Base-by-base conservation (phyloP, 2,888 invertebrate species). In the Azorinus chamasolen region DNA sequence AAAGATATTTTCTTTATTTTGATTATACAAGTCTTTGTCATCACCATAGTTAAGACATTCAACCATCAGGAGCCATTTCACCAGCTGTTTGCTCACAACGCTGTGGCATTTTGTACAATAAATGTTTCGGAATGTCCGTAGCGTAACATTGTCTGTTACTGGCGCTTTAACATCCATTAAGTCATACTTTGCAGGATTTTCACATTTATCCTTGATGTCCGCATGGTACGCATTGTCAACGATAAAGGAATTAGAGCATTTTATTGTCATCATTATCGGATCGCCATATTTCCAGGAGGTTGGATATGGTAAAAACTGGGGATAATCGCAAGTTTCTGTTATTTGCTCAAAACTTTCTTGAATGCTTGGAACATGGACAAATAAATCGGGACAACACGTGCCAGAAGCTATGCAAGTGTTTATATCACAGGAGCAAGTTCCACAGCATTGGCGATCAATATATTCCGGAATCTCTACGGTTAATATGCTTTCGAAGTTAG, bases 311-410 rank as follows among this genome's bases (percentile, higher is more conserved):
- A 32, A 10, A 32, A 32, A 32, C 5, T 32, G 32, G 4, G 32
- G 5, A 10, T 32, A 32, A 5, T 37, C 18, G 37, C 54, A 54
- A 1, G 20, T 14, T 14, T 16, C 54, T 18, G 10, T 54, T 8
- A 14, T 54, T 3, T 16, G 54, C 37, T 37, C 16, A 5, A 5
- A n/a, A 4, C 32, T 5, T 10, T 54, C 54, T 54, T 32, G 25
- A 2, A 54, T 18, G 6, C 32, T 27, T 4, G 54, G 54, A 18
- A 54, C 16, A n/a, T 20, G 39, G n/a, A 32, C 54, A 14, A 54
- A 12, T 1, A 32, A 18, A 54, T 54, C 54, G 32, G 54, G 54
- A 20, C 54, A 54, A 37, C 54, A 54, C 12, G 4, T 37, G 18
- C 32, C 54, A 20, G 37, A 18, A 16, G 27, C 27, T 1, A n/a